phyloP scores from a whole-genome alignment of 2,888 invertebrate genomes.

The Coleophora flavipennella region DNA sequence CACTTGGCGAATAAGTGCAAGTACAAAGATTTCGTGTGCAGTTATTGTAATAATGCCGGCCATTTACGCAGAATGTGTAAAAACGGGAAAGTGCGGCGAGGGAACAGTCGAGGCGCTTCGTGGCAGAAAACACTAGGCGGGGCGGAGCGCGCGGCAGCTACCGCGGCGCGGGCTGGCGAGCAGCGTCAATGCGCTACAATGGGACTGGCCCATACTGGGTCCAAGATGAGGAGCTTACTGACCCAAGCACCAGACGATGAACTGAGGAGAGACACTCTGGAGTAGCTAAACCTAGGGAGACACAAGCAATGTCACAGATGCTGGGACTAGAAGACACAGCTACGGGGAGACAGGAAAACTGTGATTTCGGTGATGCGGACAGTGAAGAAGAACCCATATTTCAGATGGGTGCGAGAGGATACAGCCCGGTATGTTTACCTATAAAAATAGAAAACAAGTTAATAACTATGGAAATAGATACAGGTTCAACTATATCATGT shows the following conservation, averaged over 20 bases:
- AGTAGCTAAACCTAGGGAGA: neutral
- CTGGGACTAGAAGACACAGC: neutral
- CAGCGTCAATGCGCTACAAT: neutral
- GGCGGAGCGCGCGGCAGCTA: too few relatives aligned
- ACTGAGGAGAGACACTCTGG: neutral
- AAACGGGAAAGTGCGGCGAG: neutral
- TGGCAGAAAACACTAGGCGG: too few relatives aligned
- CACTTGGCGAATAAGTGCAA: too few relatives aligned
- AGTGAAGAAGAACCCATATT: constrained; percentile 5
- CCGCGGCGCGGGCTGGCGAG: too few relatives aligned
- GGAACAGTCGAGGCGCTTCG: neutral
- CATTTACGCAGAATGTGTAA: too few relatives aligned
- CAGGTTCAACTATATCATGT: constrained; percentile 8
- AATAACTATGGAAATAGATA: constrained; percentile 10
- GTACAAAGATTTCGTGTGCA: too few relatives aligned
- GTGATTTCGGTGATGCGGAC: neutral
- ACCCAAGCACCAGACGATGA: neutral
- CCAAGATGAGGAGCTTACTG: too few relatives aligned
- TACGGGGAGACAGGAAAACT: too few relatives aligned
- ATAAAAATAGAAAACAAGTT: constrained; percentile 1
- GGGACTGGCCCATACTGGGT: neutral
- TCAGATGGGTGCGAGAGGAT: constrained; percentile 6
- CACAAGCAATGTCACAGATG: neutral
- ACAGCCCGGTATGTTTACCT: constrained; percentile 6
- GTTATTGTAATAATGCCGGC: neutral